These are phyloP conservation scores for Caretta caretta DNA, from an alignment of 2,113 vertebrate species.

Conservation along the genomic window DNA sequence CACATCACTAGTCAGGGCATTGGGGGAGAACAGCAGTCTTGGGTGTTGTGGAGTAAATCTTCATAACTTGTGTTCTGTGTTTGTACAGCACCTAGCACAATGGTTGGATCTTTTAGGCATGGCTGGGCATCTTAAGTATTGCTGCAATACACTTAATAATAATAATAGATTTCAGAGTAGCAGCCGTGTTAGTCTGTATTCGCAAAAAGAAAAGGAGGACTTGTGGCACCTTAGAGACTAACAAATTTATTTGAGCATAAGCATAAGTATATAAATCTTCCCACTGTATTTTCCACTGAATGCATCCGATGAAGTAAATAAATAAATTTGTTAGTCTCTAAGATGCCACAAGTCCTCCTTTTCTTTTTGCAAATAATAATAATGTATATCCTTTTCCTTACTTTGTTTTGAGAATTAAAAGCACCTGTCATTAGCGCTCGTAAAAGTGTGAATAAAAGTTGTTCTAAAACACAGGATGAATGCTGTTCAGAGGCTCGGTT, in stretches of 20 bases:
- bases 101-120: neutral
- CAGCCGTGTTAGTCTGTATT: too few species aligned
- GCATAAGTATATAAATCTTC: too few species aligned
- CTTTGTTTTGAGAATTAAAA: neutral
- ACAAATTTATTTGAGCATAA: too few species aligned
- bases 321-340: too few species aligned
- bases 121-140: neutral
- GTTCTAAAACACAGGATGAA: neutral
- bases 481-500: accelerated
- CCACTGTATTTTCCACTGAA: too few species aligned
- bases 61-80: too few species aligned
- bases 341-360: too few species aligned
- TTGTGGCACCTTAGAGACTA: too few species aligned
- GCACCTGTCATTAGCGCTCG: accelerated
- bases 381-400: accelerated
- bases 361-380: too few species aligned
- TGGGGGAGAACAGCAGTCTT: neutral
- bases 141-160: neutral
- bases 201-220: too few species aligned
- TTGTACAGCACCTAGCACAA: neutral
- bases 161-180: neutral
- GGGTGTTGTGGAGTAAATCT: neutral
- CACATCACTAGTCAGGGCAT: neutral
- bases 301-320: too few species aligned
- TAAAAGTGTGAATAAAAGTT: accelerated